phyloP scores from a whole-genome alignment of 2,113 vertebrate genomes.

The Zosterops japonicus region DNA sequence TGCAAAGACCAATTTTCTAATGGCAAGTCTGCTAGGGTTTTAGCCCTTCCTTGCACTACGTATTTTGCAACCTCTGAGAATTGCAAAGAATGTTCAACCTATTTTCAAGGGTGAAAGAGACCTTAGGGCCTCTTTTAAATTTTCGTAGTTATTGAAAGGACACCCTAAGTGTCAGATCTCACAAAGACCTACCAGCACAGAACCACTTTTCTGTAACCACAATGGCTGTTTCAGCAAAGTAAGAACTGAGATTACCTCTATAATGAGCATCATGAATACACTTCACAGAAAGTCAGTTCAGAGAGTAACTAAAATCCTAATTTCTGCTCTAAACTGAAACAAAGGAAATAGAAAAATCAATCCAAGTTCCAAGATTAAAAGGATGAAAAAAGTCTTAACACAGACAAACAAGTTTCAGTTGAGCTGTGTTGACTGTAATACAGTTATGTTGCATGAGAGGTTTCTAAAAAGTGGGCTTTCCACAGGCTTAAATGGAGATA shows the following conservation, averaged over 20 bases:
- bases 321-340: neutral
- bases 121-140: neutral
- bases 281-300: neutral
- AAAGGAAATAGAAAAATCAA: neutral
- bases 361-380: neutral
- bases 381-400: neutral
- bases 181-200: neutral
- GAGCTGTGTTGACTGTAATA: neutral
- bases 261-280: neutral
- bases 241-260: neutral
- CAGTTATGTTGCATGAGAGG: neutral
- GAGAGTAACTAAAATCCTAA: neutral
- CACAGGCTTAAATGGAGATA: neutral
- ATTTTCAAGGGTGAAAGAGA: neutral
- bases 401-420: neutral
- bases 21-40: neutral
- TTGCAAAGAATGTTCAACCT: neutral
- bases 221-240: neutral
- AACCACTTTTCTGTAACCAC: neutral
- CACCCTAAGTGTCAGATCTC: neutral
- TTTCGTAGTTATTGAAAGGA: neutral
- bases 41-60: neutral
- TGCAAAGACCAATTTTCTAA: neutral
- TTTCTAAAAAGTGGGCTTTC: neutral
- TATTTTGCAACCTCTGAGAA: neutral